Evolutionary conservation across 2,888 invertebrate genomes (phyloP), one percentile per base, ranked within the genome.

Genomic region (Chesias legatella): DNA sequence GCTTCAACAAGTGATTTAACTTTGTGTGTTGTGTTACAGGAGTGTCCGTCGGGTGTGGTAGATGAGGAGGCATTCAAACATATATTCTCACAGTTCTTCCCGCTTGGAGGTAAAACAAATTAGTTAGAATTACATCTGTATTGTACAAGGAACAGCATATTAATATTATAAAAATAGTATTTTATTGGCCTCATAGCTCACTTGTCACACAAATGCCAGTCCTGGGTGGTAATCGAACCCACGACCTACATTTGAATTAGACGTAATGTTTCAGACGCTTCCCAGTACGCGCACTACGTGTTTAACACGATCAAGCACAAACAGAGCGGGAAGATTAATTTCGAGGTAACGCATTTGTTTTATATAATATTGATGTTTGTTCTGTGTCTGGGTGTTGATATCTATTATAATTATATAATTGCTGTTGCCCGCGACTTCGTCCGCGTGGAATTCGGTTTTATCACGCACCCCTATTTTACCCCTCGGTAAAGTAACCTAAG

Each of bases 301-400:
- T 97, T 97, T 91, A 95, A 95, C 81, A 95, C 96, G 1, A 94
- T 97, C 76, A 95, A 95, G 66, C 94, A 95, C 67, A 94, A 94
- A 64, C 91, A 93, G 58, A 91, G 90, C 21, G 95, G 95, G 31
- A 94, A 94, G 68, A 94, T 97, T 58, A 96, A 93, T 75, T 97
- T 97, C 67, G 96, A 97, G 92, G 97, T 96, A 69, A 91, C 90
- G 58, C 24, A 3, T 6, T 31, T 22, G 7, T 32, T 22, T 11
- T n/a, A n/a, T n/a, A n/a, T n/a, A n/a, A n/a, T n/a, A n/a, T n/a
- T n/a, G n/a, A n/a, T n/a, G n/a, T n/a, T n/a, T n/a, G n/a, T n/a
- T n/a, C n/a, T n/a, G n/a, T n/a, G n/a, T n/a, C n/a, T n/a, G n/a
- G n/a, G n/a, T n/a, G n/a, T n/a, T n/a, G n/a, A n/a, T n/a, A n/a